Conservation (phyloP, 2,113 vertebrate species). For the Pachypanchax playfairii region DNA sequence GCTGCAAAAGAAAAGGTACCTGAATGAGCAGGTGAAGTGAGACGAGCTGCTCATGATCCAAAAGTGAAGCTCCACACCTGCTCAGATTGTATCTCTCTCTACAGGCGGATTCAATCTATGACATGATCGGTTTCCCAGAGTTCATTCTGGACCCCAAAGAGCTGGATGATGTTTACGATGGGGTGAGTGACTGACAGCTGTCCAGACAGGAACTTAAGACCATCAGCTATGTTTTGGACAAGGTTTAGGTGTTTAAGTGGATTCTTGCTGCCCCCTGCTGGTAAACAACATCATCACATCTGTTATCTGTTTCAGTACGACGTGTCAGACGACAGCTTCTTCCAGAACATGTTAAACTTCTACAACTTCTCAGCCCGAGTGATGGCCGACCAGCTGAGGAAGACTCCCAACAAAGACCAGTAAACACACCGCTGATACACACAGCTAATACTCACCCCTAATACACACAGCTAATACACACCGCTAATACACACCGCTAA, state of each 20-base stretch:
- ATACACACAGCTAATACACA: too few species aligned
- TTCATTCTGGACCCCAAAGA: constrained; percentile 96
- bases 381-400: constrained; percentile 97
- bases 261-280: constrained; percentile 45
- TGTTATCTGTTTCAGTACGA: constrained; percentile 84
- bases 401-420: constrained; percentile 96
- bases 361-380: constrained; percentile 98
- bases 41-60: too few species aligned
- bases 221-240: too few species aligned
- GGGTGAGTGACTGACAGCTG: constrained; percentile 82
- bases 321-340: constrained; percentile 95
- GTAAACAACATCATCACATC: background rate
- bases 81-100: background rate
- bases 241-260: background rate
- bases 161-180: constrained; percentile 95
- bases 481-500: background rate
- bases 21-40: background rate
- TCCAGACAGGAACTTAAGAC: background rate
- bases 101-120: constrained; percentile 95
- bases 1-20: constrained; percentile 95
- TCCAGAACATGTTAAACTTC: constrained; percentile 98
- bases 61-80: too few species aligned
- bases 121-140: constrained; percentile 99
- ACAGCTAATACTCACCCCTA: background rate
- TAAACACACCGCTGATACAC: constrained; percentile 67